Evolutionary conservation across 53 echinoderm and acorn worm species (phyloP), one percentile per base, ranked within the genome.

Genomic region (Holothuria leucospilota): DNA sequence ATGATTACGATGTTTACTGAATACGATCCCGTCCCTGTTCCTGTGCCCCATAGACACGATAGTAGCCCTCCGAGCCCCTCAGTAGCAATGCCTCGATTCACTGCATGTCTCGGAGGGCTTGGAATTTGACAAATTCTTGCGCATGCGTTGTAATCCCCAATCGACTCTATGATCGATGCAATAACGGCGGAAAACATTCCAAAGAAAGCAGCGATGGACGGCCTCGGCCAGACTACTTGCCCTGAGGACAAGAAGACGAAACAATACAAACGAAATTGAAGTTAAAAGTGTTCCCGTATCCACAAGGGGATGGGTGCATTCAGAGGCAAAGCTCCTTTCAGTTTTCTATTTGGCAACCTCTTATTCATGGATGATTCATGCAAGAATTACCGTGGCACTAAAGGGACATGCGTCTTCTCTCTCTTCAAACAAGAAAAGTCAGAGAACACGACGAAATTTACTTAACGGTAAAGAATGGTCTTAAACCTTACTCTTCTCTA

Each of bases 71-170:
- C 94, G 18, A 94, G 29, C 15, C 94, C 94, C 39, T 94, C 94
- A 7, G 91, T 68, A 20, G 89, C 75, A 7, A 94, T 66, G 42
- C 92, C 94, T 42, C 92, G 42, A 68, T 94, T 94, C 59, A 90
- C 21, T 41, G 92, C 94, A 64, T 94, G 94, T 29, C 70, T 77
- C 0, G 94, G 94, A 20, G 94, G 94, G 61, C 81, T 70, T n/a
- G 92, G 92, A 59, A 90, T 90, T 15, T 90, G 89, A 61, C 90
- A 92, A 52, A 94, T 65, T 52, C 85, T 87, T 2, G 92, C 90
- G 63, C 94, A 94, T 77, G 94, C 94, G 82, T 89, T 90, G 74
- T 92, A 94, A 58, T 94, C 94, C 4, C 94, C 94, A 21, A 94
- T 75, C 14, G 94, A 94, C 46, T 92, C 94, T 3, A 94, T 77